A percentile compares a stretch with the other conserved stretches of the same genome.
phyloP scores from a whole-genome alignment of 2,797 vertebrate genomes.

The Clarias fuscus region DNA sequence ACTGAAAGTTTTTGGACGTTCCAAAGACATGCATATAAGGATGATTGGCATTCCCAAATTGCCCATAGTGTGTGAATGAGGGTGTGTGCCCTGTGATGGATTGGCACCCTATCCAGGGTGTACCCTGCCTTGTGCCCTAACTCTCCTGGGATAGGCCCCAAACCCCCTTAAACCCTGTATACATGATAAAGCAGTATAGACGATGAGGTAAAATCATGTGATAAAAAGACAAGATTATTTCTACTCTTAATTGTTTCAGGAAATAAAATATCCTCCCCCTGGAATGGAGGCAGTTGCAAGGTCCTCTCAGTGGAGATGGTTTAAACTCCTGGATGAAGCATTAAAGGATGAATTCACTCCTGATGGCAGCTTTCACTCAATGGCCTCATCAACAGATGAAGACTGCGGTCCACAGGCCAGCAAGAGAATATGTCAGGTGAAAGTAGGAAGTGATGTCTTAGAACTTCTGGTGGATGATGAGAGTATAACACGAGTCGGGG shows the following conservation, averaged over 20 bases:
- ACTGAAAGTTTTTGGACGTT: too few species aligned
- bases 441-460: conserved; percentile 66
- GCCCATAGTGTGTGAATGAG: too few species aligned
- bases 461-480: conserved; percentile 77
- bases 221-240: background rate
- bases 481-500: conserved; percentile 52
- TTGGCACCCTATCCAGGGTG: too few species aligned
- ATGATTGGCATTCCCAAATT: too few species aligned
- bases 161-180: too few species aligned
- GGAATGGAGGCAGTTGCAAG: conserved; percentile 69
- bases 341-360: conserved; percentile 65
- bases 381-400: conserved; percentile 40
- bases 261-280: conserved; percentile 73
- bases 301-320: conserved; percentile 75
- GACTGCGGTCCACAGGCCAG: conserved; percentile 41
- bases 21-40: too few species aligned
- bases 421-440: conserved; percentile 54
- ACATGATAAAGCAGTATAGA: too few species aligned
- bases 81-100: too few species aligned
- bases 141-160: too few species aligned
- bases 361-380: conserved; percentile 42
- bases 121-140: too few species aligned
- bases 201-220: background rate
- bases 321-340: conserved; percentile 75
- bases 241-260: conserved; percentile 46